Evolutionary conservation across 2,797 vertebrate species (phyloP).

Genomic region (Syncerus caffer): DNA sequence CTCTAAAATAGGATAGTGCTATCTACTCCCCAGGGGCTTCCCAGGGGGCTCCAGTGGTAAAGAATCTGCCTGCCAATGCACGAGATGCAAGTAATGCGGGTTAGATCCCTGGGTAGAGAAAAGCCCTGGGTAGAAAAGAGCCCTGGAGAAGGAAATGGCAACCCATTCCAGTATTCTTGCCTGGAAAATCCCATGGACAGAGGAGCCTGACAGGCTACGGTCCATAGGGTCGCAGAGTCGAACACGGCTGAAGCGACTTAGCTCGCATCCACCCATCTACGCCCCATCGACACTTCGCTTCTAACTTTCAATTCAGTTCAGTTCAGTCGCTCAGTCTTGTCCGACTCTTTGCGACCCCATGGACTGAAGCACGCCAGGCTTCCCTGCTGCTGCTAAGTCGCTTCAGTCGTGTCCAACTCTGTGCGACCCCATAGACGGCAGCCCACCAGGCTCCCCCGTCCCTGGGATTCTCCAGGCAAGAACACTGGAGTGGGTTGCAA

Average conservation of each 20-base stretch:
- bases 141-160: background rate
- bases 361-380: background rate
- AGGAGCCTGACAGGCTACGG: background rate
- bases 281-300: background rate
- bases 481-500: too few relatives aligned
- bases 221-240: background rate
- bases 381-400: background rate
- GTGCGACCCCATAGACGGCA: too few relatives aligned
- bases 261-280: background rate
- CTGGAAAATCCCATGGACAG: background rate
- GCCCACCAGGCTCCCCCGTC: too few relatives aligned
- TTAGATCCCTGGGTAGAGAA: background rate
- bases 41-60: background rate
- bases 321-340: background rate
- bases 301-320: background rate
- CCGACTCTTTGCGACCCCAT: background rate
- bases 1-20: background rate
- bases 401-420: too few relatives aligned
- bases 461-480: too few relatives aligned
- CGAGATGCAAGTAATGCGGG: background rate
- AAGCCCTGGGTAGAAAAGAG: background rate
- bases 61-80: background rate
- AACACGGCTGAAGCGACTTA: background rate
- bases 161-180: background rate
- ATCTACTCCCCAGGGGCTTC: background rate